phyloP scores from a whole-genome alignment of 2,797 vertebrate genomes.

The Arnoldichthys spilopterus region DNA sequence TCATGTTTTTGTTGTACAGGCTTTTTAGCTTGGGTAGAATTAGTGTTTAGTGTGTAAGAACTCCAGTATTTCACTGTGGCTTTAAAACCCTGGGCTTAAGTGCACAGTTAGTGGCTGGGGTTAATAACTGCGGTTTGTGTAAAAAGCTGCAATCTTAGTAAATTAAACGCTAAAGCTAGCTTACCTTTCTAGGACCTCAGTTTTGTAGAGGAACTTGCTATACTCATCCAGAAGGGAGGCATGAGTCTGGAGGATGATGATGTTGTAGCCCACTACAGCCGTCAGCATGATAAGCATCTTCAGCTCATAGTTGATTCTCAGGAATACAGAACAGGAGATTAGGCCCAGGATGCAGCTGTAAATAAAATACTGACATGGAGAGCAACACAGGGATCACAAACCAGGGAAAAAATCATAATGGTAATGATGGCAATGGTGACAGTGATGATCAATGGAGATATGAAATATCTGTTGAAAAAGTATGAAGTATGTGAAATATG shows the following conservation, averaged over 20 bases:
- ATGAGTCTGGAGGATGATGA: constrained; percentile 93
- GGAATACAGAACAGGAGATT: constrained; percentile 96
- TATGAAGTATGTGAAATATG: not conserved
- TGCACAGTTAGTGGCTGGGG: no score
- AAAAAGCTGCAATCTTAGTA: no score
- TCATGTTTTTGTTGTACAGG: no score
- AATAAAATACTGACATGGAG: constrained; percentile 89
- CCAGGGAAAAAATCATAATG: not conserved
- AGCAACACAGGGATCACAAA: constrained; percentile 24
- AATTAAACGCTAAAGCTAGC: not conserved
- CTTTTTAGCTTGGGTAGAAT: no score
- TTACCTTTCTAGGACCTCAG: constrained; percentile 80
- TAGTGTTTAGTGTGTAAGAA: no score
- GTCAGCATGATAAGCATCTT: constrained; percentile 96
- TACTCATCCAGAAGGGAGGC: constrained; percentile 88
- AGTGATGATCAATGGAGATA: not conserved
- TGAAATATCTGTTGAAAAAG: no score
- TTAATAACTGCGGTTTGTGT: no score
- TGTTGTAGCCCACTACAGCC: constrained; percentile 91
- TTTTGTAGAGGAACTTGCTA: constrained; percentile 86
- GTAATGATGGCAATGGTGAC: not conserved
- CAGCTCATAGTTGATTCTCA: constrained; percentile 96
- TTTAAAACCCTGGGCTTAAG: no score
- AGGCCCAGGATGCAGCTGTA: constrained; percentile 97
- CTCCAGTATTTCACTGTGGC: no score